Evolutionary conservation across 2,888 invertebrate genomes (phyloP), one percentile per base, ranked within the genome.

Genomic region (Prosopocoilus inquinatus): DNA sequence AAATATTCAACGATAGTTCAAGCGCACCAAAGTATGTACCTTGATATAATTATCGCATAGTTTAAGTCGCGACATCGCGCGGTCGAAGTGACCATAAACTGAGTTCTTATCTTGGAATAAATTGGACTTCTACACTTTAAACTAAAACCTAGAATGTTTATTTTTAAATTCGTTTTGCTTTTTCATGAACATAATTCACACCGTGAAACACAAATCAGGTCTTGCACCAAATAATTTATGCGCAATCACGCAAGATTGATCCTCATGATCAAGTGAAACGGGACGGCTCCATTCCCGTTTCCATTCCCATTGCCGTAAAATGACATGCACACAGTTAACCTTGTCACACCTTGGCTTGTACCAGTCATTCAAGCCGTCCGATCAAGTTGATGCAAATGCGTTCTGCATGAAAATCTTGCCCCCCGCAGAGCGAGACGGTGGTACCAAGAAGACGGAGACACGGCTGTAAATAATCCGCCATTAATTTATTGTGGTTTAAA

Each of bases 321-420:
- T 16, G 41, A 53, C 50, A 49, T 57, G 57, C 57, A 59, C 57
- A 59, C 57, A 54, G 59, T 59, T 59, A 59, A 59, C 59, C 59
- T 59, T 59, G 59, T 59, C 59, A 57, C 59, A 57, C 59, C 59
- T 59, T 59, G 51, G 15, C 57, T 59, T 57, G 59, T 59, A 54
- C 56, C 57, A 53, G 57, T 59, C 59, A 59, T 50, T 59, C 58
- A 58, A 47, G 53, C 45, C 48, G 53, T 54, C 55, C 54, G 47
- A 55, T 55, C 45, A 48, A 43, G 44, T 57, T 56, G 44, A 50
- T 53, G 53, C 52, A 54, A 59, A 59, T 59, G 54, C 56, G 50
- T 59, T 59, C 55, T 59, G 59, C 57, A 59, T 59, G 59, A 51
- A 59, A 59, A 59, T 59, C 46, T 11, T 52, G 54, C 56, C 56